Percentiles rank a stretch among this genome's conserved stretches.
Conservation (phyloP, 2,797 vertebrate species). For the Urosaurus nigricauda region DNA sequence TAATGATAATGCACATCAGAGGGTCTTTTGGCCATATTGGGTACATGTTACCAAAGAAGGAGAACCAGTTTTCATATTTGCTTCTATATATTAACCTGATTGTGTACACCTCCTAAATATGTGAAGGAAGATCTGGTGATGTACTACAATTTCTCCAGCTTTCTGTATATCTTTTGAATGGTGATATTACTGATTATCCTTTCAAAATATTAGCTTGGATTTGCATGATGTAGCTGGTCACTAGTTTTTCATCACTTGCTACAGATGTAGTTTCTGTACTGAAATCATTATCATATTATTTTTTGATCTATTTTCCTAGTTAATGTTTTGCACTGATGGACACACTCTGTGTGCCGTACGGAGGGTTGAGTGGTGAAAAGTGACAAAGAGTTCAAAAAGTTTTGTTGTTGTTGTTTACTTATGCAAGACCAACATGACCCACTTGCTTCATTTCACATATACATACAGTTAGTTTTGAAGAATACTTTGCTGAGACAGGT, state of each 20-base stretch:
- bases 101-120: not conserved
- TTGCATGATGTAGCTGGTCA: not conserved
- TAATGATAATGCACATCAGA: not conserved
- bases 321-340: not conserved
- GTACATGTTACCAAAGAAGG: not conserved
- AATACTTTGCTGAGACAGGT: no score
- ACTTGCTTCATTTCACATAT: no score
- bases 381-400: no score
- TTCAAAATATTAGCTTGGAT: not conserved
- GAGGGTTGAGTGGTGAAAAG: no score
- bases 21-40: not conserved
- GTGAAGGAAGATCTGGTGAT: not conserved
- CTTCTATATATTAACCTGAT: not conserved
- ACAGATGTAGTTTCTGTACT: not conserved
- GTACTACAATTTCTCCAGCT: slow-evolving; percentile 1
- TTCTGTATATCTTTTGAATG: not conserved
- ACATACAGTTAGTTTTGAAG: no score
- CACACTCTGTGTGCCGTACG: no score
- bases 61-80: not conserved
- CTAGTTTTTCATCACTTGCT: not conserved
- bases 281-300: slow-evolving; percentile 12
- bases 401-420: no score
- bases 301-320: not conserved
- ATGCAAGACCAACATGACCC: no score
- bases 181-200: slow-evolving; percentile 19